Conservation (phyloP, 2,113 vertebrate species). For the Empidonax alnorum region DNA sequence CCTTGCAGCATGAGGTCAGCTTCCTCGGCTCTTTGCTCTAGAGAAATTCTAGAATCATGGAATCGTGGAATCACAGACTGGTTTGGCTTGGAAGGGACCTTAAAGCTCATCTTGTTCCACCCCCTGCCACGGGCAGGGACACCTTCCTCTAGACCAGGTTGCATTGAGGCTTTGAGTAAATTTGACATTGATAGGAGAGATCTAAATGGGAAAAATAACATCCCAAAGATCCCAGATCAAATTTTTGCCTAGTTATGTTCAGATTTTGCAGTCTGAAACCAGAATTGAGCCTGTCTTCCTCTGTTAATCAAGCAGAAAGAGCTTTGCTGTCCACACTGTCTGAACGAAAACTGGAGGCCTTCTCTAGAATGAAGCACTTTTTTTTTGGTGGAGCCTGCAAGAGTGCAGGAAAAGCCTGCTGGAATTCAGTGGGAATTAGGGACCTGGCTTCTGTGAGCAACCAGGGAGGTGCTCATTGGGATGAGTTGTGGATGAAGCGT, state of each 20-base stretch:
- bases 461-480: not conserved
- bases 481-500: not conserved
- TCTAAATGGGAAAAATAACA: not conserved
- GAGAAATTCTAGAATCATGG: not conserved
- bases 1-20: not conserved
- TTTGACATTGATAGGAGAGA: not conserved
- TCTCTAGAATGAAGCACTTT: not conserved
- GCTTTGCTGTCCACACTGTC: accelerated
- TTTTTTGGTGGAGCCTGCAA: not conserved
- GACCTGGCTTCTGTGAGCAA: not conserved
- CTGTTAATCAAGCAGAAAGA: not conserved
- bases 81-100: not conserved
- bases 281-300: not conserved
- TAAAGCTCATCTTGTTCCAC: not conserved
- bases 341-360: not conserved
- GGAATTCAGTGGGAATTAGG: not conserved
- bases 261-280: not conserved
- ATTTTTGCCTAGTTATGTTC: not conserved
- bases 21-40: not conserved
- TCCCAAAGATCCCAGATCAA: not conserved
- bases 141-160: not conserved
- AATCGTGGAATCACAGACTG: not conserved
- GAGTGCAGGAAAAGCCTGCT: not conserved
- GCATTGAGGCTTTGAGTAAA: accelerated
- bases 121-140: not conserved